These are phyloP conservation scores for Megaceryle maxima DNA, from an alignment of 2,113 vertebrate genomes.

Conservation along the genomic window DNA sequence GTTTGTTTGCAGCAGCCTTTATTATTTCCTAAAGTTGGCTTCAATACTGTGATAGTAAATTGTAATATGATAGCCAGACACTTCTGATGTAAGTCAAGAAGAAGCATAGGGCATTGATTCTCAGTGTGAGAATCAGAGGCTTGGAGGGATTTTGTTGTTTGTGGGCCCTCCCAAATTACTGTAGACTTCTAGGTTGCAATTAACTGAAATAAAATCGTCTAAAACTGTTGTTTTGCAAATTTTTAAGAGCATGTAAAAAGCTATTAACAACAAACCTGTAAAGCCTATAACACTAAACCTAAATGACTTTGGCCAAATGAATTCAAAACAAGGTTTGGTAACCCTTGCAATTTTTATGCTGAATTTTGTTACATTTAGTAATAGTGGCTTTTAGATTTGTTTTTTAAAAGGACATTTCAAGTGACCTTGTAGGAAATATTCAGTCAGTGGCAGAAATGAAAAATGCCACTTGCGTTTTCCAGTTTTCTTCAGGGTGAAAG, in stretches of 20 bases:
- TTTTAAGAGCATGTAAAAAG: neutral
- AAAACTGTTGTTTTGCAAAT: neutral
- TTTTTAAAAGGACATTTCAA: neutral
- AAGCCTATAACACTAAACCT: neutral
- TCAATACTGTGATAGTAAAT: neutral
- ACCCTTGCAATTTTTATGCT: neutral
- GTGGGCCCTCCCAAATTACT: neutral
- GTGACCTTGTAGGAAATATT: neutral
- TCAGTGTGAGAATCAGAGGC: neutral
- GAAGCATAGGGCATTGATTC: neutral
- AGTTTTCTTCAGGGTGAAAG: neutral
- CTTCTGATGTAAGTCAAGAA: neutral
- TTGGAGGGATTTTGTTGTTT: neutral
- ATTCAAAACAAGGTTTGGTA: neutral
- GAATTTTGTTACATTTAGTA: neutral
- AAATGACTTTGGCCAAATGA: neutral
- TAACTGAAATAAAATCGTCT: neutral
- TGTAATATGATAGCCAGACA: neutral
- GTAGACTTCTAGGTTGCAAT: neutral
- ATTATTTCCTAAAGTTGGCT: neutral
- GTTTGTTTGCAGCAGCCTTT: neutral
- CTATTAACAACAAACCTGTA: neutral
- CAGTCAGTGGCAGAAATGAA: neutral
- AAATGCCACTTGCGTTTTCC: neutral
- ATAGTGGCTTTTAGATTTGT: neutral